Percentiles rank a stretch among this genome's conserved stretches.
phyloP scores from a whole-genome alignment of 2,888 invertebrate genomes.

The Laothoe populi region DNA sequence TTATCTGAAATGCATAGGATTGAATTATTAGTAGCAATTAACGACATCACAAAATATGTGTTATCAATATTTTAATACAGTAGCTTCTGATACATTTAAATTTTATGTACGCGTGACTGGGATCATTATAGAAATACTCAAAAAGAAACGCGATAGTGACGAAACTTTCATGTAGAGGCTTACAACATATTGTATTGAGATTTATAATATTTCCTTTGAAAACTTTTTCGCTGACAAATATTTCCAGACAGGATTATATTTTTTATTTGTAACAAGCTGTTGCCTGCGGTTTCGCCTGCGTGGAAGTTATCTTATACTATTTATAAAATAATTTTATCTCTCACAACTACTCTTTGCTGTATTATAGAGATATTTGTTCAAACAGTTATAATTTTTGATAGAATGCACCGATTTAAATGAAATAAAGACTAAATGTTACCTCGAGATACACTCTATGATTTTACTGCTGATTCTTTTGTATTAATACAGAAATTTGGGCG shows the following conservation, averaged over 20 bases:
- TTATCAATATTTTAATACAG: slow-evolving; percentile 83
- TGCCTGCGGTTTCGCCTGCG: too few species aligned
- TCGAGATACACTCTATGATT: too few species aligned
- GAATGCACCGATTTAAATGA: too few species aligned
- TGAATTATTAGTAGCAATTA: slow-evolving; percentile 80
- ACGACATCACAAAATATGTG: slow-evolving; percentile 73
- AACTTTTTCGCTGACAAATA: not conserved
- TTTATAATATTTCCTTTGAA: slow-evolving; percentile 7
- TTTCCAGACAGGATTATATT: slow-evolving; percentile 8
- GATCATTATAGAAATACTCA: slow-evolving; percentile 72
- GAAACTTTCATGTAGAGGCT: slow-evolving; percentile 40
- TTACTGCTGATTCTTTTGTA: too few species aligned
- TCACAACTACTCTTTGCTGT: too few species aligned
- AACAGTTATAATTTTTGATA: too few species aligned
- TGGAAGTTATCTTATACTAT: too few species aligned
- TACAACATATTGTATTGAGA: not conserved
- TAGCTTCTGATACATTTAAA: slow-evolving; percentile 79
- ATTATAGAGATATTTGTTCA: too few species aligned
- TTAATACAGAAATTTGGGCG: too few species aligned
- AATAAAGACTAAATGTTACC: too few species aligned
- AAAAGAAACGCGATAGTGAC: slow-evolving; percentile 60
- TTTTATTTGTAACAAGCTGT: not conserved
- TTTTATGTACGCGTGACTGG: slow-evolving; percentile 79
- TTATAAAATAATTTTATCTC: too few species aligned
- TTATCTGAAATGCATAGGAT: slow-evolving; percentile 74